Conservation (phyloP, 2,888 invertebrate species). For the Hydrotaea cyrtoneurina region DNA sequence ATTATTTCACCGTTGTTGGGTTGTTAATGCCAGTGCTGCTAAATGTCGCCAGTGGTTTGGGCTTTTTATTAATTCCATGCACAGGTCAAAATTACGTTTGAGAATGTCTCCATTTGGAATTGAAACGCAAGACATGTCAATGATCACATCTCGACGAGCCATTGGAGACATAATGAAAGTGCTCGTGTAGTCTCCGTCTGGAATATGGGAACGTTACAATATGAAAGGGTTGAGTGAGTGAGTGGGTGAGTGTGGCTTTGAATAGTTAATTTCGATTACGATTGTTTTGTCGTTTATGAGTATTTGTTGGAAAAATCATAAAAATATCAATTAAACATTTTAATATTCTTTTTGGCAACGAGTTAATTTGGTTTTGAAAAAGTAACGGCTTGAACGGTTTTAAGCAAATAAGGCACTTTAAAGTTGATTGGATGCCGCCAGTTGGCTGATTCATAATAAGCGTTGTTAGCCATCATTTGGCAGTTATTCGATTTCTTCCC, state of each 20-base stretch:
- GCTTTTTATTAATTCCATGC: slow-evolving; percentile 56
- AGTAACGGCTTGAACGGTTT: slow-evolving; percentile 4
- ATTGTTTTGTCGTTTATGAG: not conserved
- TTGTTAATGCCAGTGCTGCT: slow-evolving; percentile 24
- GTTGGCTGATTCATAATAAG: too few species aligned
- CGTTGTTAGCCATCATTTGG: too few species aligned
- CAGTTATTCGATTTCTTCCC: too few species aligned
- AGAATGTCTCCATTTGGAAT: slow-evolving; percentile 54
- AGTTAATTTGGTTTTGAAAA: slow-evolving; percentile 33
- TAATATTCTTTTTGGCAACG: slow-evolving; percentile 22
- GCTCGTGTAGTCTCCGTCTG: not conserved
- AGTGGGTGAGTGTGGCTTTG: not conserved
- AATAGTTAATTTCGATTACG: not conserved
- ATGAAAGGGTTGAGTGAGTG: not conserved
- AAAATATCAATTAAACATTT: slow-evolving; percentile 42
- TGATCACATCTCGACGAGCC: slow-evolving; percentile 38
- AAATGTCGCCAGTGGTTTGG: not conserved
- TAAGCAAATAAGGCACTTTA: not conserved
- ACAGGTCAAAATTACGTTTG: slow-evolving; percentile 58
- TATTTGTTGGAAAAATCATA: not conserved
- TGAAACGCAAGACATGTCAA: slow-evolving; percentile 10
- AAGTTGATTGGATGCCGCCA: not conserved
- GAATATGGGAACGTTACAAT: not conserved
- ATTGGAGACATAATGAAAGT: slow-evolving; percentile 60
- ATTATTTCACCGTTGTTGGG: not conserved